Base-by-base conservation (phyloP, 2,113 vertebrate species). In the Sebastes schlegelii region DNA sequence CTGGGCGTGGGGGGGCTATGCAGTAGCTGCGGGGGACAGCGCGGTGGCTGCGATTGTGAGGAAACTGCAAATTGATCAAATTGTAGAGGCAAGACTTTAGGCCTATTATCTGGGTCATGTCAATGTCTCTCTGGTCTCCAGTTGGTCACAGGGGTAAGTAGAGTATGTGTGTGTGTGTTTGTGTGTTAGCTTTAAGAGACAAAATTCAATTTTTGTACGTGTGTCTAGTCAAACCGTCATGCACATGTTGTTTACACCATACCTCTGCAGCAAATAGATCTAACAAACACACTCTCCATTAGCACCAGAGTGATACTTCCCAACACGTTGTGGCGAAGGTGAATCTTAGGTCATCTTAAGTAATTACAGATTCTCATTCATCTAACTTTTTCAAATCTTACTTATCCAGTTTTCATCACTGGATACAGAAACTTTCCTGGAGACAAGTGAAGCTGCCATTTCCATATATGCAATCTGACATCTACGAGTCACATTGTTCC, bases 31-130 rank as follows among this genome's bases (percentile, higher is more conserved):
- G 57, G 95, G 94, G 93, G 94, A 96, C 95, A 94, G 92, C 85
- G 7, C 83, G 49, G 74, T 77, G 87, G 89, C 86, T 83, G 83
- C 70, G 21, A 82, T 87, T 92, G 84, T 92, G 90, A 91, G 83
- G 90, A 92, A 93, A 94, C 93, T 80, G 93, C 92, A 95, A 94
- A 95, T 95, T 96, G 94, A 95, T 94, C 93, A 95, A 95, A 95
- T 95, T 95, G 95, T 94, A 84, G 93, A 95, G 85, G 94, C 90
- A 94, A 93, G 93, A 94, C 91, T 95, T 95, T 93, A 88, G 87
- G 91, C 92, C 94, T 86, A 94, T 95, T 95, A 95, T 95, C 91
- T 95, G 94, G 94, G 95, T 96, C 94, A 94, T 93, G 95, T 95
- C 95, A 96, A 89, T 85, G 86, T 93, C 93, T 94, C 88, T 94